phyloP scores from a whole-genome alignment of 1,140 invertebrate species.

The Drosophila tsacasi region DNA sequence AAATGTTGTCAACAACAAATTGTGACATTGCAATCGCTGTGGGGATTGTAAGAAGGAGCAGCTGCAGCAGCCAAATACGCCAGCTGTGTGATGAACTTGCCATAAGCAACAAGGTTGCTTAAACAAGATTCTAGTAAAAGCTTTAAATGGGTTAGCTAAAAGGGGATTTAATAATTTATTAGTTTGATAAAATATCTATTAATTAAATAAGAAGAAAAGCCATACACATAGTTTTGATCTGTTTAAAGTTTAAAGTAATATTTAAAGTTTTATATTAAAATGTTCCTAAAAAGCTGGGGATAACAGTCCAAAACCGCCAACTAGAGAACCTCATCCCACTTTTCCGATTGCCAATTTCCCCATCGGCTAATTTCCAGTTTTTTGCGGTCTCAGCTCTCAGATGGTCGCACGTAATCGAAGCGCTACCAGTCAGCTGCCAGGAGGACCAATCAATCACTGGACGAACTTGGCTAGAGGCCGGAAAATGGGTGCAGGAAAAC shows the following conservation, averaged over 20 bases:
- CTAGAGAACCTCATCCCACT: not conserved
- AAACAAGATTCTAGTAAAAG: not conserved
- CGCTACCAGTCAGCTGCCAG: constrained; percentile 38
- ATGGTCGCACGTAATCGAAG: constrained; percentile 57
- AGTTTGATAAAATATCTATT: not conserved
- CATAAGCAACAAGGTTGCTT: constrained; percentile 10
- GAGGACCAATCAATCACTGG: constrained; percentile 66
- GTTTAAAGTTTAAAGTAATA: not conserved
- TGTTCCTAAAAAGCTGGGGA: not conserved
- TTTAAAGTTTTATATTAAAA: not conserved
- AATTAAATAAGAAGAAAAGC: not conserved
- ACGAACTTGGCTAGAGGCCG: constrained; percentile 21
- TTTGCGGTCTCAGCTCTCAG: constrained; percentile 53
- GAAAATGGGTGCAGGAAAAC: constrained; percentile 5
- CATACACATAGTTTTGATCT: not conserved
- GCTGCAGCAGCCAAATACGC: constrained; percentile 1
- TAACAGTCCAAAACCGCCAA: not conserved
- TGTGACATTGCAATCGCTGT: constrained; percentile 44
- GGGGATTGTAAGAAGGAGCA: constrained; percentile 18
- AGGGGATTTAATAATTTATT: not conserved
- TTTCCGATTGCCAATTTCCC: constrained; percentile 12
- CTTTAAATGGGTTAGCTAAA: not conserved
- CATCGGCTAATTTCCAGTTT: constrained; percentile 50
- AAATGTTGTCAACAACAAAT: constrained; percentile 57
- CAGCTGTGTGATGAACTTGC: constrained; percentile 31